Percentiles rank a stretch among this genome's conserved stretches.
Conservation (phyloP, 2,797 vertebrate species). For the Podarcis lilfordi region DNA sequence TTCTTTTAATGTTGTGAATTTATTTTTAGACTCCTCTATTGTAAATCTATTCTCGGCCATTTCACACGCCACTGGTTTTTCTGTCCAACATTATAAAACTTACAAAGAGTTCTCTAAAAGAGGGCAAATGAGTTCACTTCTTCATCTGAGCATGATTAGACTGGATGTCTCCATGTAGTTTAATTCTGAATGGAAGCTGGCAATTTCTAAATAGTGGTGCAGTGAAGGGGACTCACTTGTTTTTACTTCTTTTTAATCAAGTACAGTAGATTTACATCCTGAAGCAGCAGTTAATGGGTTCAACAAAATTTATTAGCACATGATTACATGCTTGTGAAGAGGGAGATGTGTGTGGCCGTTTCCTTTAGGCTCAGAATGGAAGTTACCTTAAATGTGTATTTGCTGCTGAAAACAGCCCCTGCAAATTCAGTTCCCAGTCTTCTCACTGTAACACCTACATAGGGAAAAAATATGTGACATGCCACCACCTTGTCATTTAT, state of each 20-base stretch:
- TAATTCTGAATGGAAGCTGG: background rate
- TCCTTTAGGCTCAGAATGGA: background rate
- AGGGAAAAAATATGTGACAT: background rate
- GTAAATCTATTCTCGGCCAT: slow-evolving; percentile 5
- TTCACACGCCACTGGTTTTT: slow-evolving; percentile 26
- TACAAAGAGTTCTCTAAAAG: slow-evolving; percentile 28
- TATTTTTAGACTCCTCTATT: background rate
- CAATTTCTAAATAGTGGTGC: slow-evolving; percentile 9
- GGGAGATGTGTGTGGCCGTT: slow-evolving; percentile 5
- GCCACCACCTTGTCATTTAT: background rate
- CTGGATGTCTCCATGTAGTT: background rate
- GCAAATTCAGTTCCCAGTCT: background rate
- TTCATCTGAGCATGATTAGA: slow-evolving; percentile 22
- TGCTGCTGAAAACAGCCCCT: background rate
- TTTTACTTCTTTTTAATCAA: slow-evolving; percentile 13
- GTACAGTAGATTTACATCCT: slow-evolving; percentile 20
- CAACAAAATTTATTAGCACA: background rate
- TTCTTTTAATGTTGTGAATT: slow-evolving; percentile 34
- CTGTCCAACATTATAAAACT: slow-evolving; percentile 21
- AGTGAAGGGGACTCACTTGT: slow-evolving; percentile 24
- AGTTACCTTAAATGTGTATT: background rate
- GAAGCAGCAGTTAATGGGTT: background rate
- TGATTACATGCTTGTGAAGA: background rate
- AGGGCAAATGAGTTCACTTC: background rate
- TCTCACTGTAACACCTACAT: background rate